Evolutionary conservation across 1,140 invertebrate genomes (phyloP), one percentile per base, ranked within the genome.

Genomic region (Pseudomyrmex gracilis): DNA sequence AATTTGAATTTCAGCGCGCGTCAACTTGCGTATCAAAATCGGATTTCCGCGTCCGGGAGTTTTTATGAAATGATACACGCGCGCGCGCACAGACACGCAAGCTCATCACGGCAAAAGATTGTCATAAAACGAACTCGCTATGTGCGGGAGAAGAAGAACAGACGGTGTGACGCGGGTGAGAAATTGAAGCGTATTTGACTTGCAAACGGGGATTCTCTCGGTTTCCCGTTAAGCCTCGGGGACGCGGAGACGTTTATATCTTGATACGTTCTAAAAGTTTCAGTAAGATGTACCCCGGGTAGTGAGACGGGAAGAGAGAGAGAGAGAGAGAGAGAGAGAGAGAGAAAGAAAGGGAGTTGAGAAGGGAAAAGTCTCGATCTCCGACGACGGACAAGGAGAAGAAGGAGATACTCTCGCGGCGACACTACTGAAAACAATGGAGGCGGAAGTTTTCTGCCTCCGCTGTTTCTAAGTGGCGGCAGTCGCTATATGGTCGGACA

Each of bases 371-470:
- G 63, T n/a, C 45, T 47, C 43, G 45, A 58, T 51, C n/a, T 17
- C n/a, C 34, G 34, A 34, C 34, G 34, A 34, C 34, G 34, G 34
- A 15, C 1, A 17, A 17, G 55, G 3, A 5, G 5, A 13, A 10
- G 71, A 45, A 34, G 7, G 34, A 55, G 22, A 57, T 47, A 47
- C 43, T 57, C 24, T 74, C 49, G 17, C 20, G 34, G 34, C 43
- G 43, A 43, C 53, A 17, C 51, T 58, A 80, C 67, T 70, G 53
- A 58, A 70, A 71, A 80, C 76, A 80, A 80, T 47, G n/a, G 76
- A 57, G 66, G 61, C 49, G 43, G 43, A 80, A 80, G 66, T 80
- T 80, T 80, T 80, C 76, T 49, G 76, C 76, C 51, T 80, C 66
- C 53, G 53, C 45, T 34, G 55, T 58, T 80, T 57, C 53, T 71